Evolutionary conservation across 1,140 invertebrate genomes (phyloP), one percentile per base, ranked within the genome.

Genomic region (Drosophila prosaltans): DNA sequence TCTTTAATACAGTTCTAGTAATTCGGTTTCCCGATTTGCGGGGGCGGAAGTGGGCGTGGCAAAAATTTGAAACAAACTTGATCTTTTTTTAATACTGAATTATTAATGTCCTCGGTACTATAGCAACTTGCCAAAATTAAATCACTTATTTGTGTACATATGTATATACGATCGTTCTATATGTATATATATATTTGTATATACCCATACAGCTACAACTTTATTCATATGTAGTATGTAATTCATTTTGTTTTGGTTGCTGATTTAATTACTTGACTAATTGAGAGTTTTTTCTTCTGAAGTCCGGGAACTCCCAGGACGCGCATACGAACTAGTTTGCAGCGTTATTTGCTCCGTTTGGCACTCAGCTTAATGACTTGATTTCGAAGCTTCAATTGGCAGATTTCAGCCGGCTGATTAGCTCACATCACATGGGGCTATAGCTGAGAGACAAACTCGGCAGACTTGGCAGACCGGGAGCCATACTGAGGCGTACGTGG

Each of bases 201-300:
- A 43, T 43, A 30, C 28, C 2, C 28, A 30, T 30, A 30, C 28
- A 30, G 28, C 2, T 2, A 30, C 28, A 30, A 30, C 28, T 30
- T 30, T 30, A 30, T 30, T 2, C 28, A 30, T 30, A 30, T 30
- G 28, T 30, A 30, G 28, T 30, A 80, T 78, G 71, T 68, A 59
- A 77, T 89, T 74, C 70, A 72, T 66, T 74, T 88, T 57, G 71
- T 43, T 69, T 90, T 72, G 81, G 81, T 89, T 80, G 72, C 81
- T 91, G 90, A 90, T 90, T 91, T 91, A 91, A 91, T 91, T 91
- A 90, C 85, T 90, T 82, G 86, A 91, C 90, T 91, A 91, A 91
- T 91, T 91, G 90, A 91, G 90, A 91, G 90, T 90, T 91, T 91
- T 74, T 76, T 77, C 66, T 10, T 60, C 36, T 65, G 71, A 43